phyloP scores from a whole-genome alignment of 2,113 vertebrate species.

The Mastomys natalensis region DNA sequence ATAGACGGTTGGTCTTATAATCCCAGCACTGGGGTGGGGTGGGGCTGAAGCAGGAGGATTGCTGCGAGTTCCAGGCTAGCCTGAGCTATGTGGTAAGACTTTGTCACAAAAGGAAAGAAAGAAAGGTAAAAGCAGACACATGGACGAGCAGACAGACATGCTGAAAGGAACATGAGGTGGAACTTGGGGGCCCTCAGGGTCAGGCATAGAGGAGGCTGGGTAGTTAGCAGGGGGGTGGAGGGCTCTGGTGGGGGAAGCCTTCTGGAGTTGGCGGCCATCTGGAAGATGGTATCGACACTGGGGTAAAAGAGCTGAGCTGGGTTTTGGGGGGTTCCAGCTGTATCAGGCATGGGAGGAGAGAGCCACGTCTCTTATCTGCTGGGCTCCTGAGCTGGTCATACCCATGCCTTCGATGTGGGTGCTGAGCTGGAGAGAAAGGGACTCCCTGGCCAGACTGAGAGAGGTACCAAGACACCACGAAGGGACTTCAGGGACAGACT shows the following conservation, averaged over 20 bases:
- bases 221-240: not conserved
- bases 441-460: not conserved
- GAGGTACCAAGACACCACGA: not conserved
- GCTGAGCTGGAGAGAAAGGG: not conserved
- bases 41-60: not conserved
- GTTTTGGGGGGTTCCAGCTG: not conserved
- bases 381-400: not conserved
- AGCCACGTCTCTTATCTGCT: not conserved
- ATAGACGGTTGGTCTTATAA: not conserved
- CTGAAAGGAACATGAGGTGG: not conserved
- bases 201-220: no score
- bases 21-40: not conserved
- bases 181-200: accelerated
- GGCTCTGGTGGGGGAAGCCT: not conserved
- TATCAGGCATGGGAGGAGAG: not conserved
- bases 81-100: not conserved
- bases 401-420: no score
- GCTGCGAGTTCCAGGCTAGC: not conserved
- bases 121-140: not conserved
- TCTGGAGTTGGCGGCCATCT: not conserved
- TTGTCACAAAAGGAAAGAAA: not conserved
- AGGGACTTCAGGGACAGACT: not conserved
- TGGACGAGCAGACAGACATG: no score
- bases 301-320: not conserved
- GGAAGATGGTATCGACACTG: not conserved